Evolutionary conservation across 2,113 vertebrate genomes (phyloP).

Genomic region (Chaetorhynchus papuensis): DNA sequence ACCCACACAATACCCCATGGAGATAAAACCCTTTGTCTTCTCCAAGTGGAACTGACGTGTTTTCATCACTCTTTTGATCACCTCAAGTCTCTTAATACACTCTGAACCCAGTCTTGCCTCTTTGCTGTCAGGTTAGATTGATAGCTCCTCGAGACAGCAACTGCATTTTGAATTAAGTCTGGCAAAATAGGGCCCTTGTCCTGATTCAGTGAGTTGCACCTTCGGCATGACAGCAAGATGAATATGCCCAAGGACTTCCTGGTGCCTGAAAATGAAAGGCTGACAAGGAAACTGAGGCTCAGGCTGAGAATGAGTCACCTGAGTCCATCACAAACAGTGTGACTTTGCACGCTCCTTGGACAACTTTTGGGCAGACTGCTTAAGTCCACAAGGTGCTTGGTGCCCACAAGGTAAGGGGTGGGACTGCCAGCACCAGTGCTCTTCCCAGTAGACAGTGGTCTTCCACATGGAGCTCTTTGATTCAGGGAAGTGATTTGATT

Average conservation of each 20-base stretch:
- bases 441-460: background rate
- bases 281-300: background rate
- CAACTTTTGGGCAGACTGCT: background rate
- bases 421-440: background rate
- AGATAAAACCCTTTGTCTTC: slow-evolving; percentile 19
- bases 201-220: background rate
- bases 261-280: background rate
- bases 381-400: background rate
- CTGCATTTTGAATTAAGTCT: slow-evolving; percentile 26
- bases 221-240: slow-evolving; percentile 18
- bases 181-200: background rate
- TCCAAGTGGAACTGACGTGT: slow-evolving; percentile 1
- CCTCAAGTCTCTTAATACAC: background rate
- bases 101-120: background rate
- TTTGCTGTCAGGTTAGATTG: slow-evolving; percentile 38
- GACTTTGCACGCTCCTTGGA: background rate
- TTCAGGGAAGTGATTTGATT: background rate
- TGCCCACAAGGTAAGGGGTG: background rate
- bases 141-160: slow-evolving; percentile 13
- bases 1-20: background rate
- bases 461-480: background rate
- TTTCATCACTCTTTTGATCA: slow-evolving; percentile 55
- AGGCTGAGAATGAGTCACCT: background rate
- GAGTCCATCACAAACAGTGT: background rate
- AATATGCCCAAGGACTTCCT: background rate